Evolutionary conservation across 2,888 invertebrate genomes (phyloP), one percentile per base, ranked within the genome.

Genomic region (Mythimna pallens): DNA sequence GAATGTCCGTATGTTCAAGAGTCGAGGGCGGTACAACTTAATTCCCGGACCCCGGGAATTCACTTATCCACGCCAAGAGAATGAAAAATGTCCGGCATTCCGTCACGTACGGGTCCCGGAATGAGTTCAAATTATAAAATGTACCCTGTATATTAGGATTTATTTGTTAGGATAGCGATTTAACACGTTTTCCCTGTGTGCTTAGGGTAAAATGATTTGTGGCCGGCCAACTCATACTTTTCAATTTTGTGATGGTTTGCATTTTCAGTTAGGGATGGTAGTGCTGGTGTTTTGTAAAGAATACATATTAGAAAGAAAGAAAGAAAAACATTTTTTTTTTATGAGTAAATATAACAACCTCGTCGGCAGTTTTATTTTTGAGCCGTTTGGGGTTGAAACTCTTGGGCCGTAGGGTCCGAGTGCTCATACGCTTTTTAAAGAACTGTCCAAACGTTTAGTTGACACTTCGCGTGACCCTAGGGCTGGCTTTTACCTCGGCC

Each of bases 11-110:
- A 59, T 67, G 54, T 70, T 64, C 65, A 71, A 17, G 7, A 30
- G 22, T 40, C 43, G 40, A 59, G 52, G 59, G 54, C 34, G 10
- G 78, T 68, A 78, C 75, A 62, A 76, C 78, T 78, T 66, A 67
- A 85, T 81, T 75, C 66, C 64, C 36, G 71, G 64, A 65, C 57
- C 66, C 50, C 52, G 57, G 72, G 77, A 78, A 86, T 84, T 70
- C 67, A 79, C 72, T 79, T 76, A 68, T 43, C 57, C 63, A 75
- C 65, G 70, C 74, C 69, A 73, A 47, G 40, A 57, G 76, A 76
- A 84, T 71, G 76, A 81, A 77, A 81, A 78, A 76, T 81, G 70
- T 62, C 58, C 57, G 54, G 57, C 70, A 73, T 74, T 76, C 65
- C 55, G 34, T 62, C 79, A 78, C 76, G 74, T 58, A 43, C 52